Evolutionary conservation across 2,888 invertebrate species (phyloP).

Genomic region (Calameuta idolon): DNA sequence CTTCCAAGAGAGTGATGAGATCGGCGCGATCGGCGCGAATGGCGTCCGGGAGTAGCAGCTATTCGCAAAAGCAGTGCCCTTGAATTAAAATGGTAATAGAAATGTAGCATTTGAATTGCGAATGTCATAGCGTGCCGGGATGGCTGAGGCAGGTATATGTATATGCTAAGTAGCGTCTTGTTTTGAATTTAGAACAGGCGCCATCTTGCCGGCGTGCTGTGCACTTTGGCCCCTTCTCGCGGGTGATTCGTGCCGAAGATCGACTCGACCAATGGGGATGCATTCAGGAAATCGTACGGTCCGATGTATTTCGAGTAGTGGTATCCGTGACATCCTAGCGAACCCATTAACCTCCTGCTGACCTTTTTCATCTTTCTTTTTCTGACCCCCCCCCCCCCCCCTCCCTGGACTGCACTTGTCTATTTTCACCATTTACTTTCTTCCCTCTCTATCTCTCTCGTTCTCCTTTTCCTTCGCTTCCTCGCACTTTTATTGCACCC

Average conservation of each 20-base stretch:
- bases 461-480: not conserved
- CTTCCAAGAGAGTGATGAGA: not conserved
- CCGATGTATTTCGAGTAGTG: slow-evolving; percentile 33
- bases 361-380: slow-evolving; percentile 25
- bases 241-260: slow-evolving; percentile 56
- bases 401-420: slow-evolving; percentile 16
- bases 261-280: slow-evolving; percentile 46
- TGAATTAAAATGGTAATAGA: slow-evolving; percentile 67
- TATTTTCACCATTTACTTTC: slow-evolving; percentile 24
- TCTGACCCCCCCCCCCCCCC: not conserved
- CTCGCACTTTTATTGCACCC: slow-evolving; percentile 15
- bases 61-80: slow-evolving; percentile 43
- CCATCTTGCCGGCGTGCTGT: slow-evolving; percentile 63
- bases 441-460: slow-evolving; percentile 10
- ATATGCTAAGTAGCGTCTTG: slow-evolving; percentile 66
- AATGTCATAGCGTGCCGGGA: slow-evolving; percentile 64
- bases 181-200: slow-evolving; percentile 67
- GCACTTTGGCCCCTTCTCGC: slow-evolving; percentile 62
- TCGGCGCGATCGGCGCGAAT: not conserved
- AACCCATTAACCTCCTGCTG: slow-evolving; percentile 46
- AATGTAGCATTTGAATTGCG: slow-evolving; percentile 67
- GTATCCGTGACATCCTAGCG: slow-evolving; percentile 48
- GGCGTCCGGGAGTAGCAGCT: not conserved
- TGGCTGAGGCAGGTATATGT: slow-evolving; percentile 56
- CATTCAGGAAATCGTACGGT: slow-evolving; percentile 38